Conservation (phyloP, 1,140 invertebrate species). For the Bombyx mori region ASM3026992v2 NC_085120.1:4575501-4576000, state of each 20-base stretch:
- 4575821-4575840: slow-evolving; percentile 29
- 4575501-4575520: too few species aligned
- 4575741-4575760: not conserved
- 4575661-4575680: too few species aligned
- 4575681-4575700: too few species aligned
- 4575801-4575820: slow-evolving; percentile 24
- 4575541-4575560: too few species aligned
- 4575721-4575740: too few species aligned
- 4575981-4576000: slow-evolving; percentile 64
- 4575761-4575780: not conserved
- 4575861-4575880: slow-evolving; percentile 45
- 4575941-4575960: slow-evolving; percentile 24
- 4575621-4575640: too few species aligned
- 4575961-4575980: slow-evolving; percentile 66
- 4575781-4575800: slow-evolving; percentile 33
- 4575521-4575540: too few species aligned
- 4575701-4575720: too few species aligned
- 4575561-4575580: not conserved
- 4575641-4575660: too few species aligned
- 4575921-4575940: slow-evolving; percentile 14
- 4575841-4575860: slow-evolving; percentile 39
- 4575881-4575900: slow-evolving; percentile 61
- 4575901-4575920: slow-evolving; percentile 67
- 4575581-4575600: not conserved
- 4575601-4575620: too few species aligned